Percentiles rank a stretch among this genome's conserved stretches.
Evolutionary conservation across 2,888 invertebrate species (phyloP).

Genomic region (Drosophila cognata): DNA sequence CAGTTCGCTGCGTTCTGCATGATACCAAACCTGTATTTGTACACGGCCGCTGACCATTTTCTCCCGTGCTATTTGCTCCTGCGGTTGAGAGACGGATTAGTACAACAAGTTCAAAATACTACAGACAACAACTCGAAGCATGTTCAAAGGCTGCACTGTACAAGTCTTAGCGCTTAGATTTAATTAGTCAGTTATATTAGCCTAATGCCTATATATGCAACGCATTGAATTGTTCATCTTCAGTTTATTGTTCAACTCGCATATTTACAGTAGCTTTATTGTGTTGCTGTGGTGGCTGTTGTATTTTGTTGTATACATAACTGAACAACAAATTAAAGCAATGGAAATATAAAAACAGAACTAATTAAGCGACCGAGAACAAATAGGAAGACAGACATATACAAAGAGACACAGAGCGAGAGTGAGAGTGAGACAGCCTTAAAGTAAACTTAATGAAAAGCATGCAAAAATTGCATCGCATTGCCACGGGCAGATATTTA

Average conservation of each 20-base stretch:
- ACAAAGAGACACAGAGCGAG: not conserved
- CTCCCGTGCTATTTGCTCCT: slow-evolving; percentile 91
- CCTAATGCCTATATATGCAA: slow-evolving; percentile 48
- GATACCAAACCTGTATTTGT: slow-evolving; percentile 95
- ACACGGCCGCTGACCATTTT: slow-evolving; percentile 92
- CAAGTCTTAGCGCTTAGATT: slow-evolving; percentile 23
- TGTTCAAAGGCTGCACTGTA: slow-evolving; percentile 33
- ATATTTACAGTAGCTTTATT: slow-evolving; percentile 65
- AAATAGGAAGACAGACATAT: slow-evolving; percentile 19
- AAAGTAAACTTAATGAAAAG: slow-evolving; percentile 26
- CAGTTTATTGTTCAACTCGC: slow-evolving; percentile 45
- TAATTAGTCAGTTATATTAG: slow-evolving; percentile 27
- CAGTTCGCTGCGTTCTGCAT: slow-evolving; percentile 92
- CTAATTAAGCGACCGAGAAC: slow-evolving; percentile 66
- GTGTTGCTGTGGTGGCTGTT: slow-evolving; percentile 30
- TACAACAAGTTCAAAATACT: slow-evolving; percentile 1
- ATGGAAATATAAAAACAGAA: slow-evolving; percentile 71
- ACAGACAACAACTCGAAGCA: slow-evolving; percentile 20
- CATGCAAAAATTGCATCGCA: slow-evolving; percentile 56
- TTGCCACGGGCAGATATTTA: slow-evolving; percentile 26
- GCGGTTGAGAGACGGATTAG: slow-evolving; percentile 43
- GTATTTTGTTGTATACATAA: slow-evolving; percentile 59
- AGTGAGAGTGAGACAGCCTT: slow-evolving; percentile 6
- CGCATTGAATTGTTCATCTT: slow-evolving; percentile 22
- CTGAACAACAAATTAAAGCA: slow-evolving; percentile 73